Percentiles rank a stretch among this genome's conserved stretches.
Conservation (phyloP, 2,113 vertebrate species). For the Esox niger region DNA sequence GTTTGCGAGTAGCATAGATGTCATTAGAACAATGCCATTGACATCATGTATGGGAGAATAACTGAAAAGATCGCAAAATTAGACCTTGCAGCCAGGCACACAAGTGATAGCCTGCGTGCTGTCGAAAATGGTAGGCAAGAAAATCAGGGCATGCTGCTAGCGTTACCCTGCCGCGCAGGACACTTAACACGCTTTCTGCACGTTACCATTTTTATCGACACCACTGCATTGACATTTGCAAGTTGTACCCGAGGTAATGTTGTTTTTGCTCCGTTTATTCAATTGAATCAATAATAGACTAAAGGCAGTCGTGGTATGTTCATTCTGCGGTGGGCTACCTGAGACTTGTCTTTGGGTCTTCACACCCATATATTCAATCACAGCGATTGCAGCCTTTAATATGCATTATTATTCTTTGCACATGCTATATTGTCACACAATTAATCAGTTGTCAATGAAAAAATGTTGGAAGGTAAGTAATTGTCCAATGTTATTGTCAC, state of each 20-base stretch:
- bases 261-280: neutral
- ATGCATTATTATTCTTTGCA: neutral
- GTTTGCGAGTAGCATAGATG: neutral
- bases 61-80: slow-evolving; percentile 1
- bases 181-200: neutral
- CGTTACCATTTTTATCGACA: neutral
- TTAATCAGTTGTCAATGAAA: too few species aligned
- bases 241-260: neutral
- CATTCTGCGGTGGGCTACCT: too few species aligned
- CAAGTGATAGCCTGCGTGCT: neutral
- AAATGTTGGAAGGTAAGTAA: too few species aligned
- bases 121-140: slow-evolving; percentile 7
- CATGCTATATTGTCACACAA: too few species aligned
- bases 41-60: neutral
- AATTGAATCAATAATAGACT: neutral
- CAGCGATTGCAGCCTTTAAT: neutral
- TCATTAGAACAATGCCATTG: neutral
- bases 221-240: neutral
- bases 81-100: neutral
- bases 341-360: neutral
- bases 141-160: slow-evolving; percentile 2
- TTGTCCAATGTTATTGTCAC: too few species aligned
- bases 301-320: neutral
- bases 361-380: neutral
- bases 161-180: neutral